Evolutionary conservation across 2,113 vertebrate genomes (phyloP), one percentile per base, ranked within the genome.

Genomic region (Engystomops pustulosus): DNA sequence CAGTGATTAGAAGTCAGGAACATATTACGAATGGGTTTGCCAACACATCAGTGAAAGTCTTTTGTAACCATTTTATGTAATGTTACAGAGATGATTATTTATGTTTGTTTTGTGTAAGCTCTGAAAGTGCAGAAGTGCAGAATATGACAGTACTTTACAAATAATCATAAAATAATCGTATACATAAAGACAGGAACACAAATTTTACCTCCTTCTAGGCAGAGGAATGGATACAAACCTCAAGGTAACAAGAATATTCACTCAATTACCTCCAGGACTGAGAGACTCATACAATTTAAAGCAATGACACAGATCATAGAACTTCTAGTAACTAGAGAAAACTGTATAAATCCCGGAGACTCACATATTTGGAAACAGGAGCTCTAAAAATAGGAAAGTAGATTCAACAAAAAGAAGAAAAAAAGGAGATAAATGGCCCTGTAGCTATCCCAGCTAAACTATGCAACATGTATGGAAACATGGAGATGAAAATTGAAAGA

Each of bases 241-340:
- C 75, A 41, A 78, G 75, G 75, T 78, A 58, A 78, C 51, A 78
- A 58, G 75, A 78, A 78, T 78, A 78, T 58, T 60, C 75, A 78
- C 51, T 60, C 51, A 58, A 78, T 78, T 58, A 78, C 75, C 53
- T 78, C 53, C 41, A 74, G 44, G 70, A 47, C 41, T 41, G 20
- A 58, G 75, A 23, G 75, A 78, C 75, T 53, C 51, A 60, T 60
- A 78, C 51, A 78, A 78, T 78, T 58, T 58, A 78, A 78, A 38
- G 55, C 51, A 78, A 58, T 51, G 75, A 60, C 75, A 78, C 75
- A 78, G 75, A 53, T 78, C 75, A 58, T 41, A 78, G 75, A 58
- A 78, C 51, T 58, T 78, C 51, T 38, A 60, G 51, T 25, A 78
- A 60, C 47, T 15, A n/a, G 51, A 58, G 49, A 58, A 55, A 38